Evolutionary conservation across 1,140 invertebrate species (phyloP).

Genomic region (Drosophila bifasciata): DNA sequence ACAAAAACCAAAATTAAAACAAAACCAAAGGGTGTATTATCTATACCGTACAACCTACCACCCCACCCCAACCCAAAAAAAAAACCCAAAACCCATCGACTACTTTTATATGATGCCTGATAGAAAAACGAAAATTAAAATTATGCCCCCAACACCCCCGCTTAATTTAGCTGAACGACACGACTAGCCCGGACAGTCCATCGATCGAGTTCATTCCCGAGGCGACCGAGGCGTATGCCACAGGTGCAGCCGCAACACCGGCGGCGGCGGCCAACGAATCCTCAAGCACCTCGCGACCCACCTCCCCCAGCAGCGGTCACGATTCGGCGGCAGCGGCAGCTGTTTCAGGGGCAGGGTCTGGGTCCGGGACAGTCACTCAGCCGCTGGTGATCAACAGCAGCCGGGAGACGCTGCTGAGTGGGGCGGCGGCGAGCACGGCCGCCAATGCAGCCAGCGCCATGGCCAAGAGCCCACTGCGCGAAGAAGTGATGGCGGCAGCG

Average conservation of each 20-base stretch:
- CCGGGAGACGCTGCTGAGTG: conserved; percentile 47
- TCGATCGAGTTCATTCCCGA: conserved; percentile 79
- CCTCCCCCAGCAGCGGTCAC: conserved; percentile 48
- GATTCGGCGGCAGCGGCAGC: no score
- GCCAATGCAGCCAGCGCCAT: conserved; percentile 30
- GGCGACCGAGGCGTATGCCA: conserved; percentile 51
- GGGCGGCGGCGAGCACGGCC: conserved; percentile 16
- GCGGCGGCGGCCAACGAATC: conserved; percentile 11
- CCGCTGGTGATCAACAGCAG: conserved; percentile 56
- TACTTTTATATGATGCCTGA: conserved; percentile 38
- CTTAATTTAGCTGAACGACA: conserved; percentile 80
- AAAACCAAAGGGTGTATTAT: conserved; percentile 37
- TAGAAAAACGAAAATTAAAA: conserved; percentile 46
- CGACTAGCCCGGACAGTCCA: conserved; percentile 80
- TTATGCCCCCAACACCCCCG: conserved; percentile 46
- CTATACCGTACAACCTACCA: conserved; percentile 13
- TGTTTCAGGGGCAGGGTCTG: no score
- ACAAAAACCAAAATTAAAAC: conserved; percentile 19
- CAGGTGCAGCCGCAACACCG: conserved; percentile 3
- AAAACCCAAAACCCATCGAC: conserved; percentile 14
- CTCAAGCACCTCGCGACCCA: conserved; percentile 57
- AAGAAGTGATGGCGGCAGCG: conserved; percentile 55
- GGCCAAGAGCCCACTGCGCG: conserved; percentile 71
- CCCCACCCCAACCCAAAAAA: conserved; percentile 10
- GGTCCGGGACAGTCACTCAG: no score